phyloP scores from a whole-genome alignment of 2,888 invertebrate species.

The Oscheius sp. region DNA sequence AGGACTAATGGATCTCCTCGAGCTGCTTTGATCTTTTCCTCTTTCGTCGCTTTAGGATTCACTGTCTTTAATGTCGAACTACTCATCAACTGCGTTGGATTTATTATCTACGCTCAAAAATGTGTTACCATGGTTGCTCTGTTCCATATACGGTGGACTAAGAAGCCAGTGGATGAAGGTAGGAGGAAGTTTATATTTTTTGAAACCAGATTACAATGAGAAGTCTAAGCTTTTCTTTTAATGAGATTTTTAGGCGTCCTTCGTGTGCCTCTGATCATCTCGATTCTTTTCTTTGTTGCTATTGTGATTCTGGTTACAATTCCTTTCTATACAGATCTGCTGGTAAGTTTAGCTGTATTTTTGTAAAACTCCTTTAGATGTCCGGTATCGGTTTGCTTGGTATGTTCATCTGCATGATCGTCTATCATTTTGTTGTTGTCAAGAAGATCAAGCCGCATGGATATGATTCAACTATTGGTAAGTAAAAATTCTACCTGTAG shows the following conservation, averaged over 20 bases:
- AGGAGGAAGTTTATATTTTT: too few species aligned
- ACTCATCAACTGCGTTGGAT: constrained; percentile 57
- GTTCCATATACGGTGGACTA: constrained; percentile 48
- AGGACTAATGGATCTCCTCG: constrained; percentile 13
- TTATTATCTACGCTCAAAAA: constrained; percentile 51
- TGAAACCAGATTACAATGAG: too few species aligned
- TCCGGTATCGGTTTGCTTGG: too few species aligned
- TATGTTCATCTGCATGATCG: too few species aligned
- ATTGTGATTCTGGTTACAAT: constrained; percentile 62
- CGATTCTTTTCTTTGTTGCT: constrained; percentile 55
- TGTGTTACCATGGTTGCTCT: constrained; percentile 54
- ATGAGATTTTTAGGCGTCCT: constrained; percentile 64
- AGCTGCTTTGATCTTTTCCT: constrained; percentile 28
- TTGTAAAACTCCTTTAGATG: too few species aligned
- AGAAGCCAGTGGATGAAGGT: constrained; percentile 44
- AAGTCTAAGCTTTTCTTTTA: neutral
- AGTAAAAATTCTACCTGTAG: too few species aligned
- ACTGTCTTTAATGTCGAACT: constrained; percentile 47
- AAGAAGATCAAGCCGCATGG: too few species aligned
- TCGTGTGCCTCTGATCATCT: constrained; percentile 55
- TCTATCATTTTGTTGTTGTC: too few species aligned
- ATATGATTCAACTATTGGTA: too few species aligned
- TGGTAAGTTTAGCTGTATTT: constrained; percentile 12
- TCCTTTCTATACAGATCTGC: constrained; percentile 52
- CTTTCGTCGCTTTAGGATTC: constrained; percentile 31